Evolutionary conservation across 92 coral and sea anemone species (phyloP), one percentile per base, ranked within the genome.

Genomic region (Umimayanthus kanabou): DNA sequence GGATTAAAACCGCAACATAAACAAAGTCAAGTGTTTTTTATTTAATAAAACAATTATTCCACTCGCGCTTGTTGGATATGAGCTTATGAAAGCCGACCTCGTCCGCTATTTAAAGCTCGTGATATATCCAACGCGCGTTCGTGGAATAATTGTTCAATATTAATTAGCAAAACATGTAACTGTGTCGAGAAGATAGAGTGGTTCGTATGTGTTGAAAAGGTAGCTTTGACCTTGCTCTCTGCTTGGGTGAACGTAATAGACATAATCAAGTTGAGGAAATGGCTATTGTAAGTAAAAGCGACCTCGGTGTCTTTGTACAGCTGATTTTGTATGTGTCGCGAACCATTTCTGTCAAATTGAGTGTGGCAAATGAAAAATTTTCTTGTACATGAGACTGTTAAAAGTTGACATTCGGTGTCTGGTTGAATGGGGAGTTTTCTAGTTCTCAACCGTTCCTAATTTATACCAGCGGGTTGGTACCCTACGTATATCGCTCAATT

Each of bases 311-410:
- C 22, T 75, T 75, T 16, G 47, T 6, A 37, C 45, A 43, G 42
- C 11, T 33, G 23, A 5, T 40, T 75, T 30, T 1, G 9, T 74
- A 50, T 75, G 47, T 75, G 79, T 18, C 53, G 26, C 50, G 18
- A n/a, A 37, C 79, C 79, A 39, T n/a, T 39, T 37, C 20, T 43
- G 45, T 40, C 45, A 75, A 75, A 11, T 75, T n/a, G 79, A 39
- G n/a, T 75, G 79, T 39, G 28, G 20, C 79, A 18, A 75, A n/a
- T 75, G 79, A 75, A 75, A 75, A 75, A 16, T 39, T 20, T 10
- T 18, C 79, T 75, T 61, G 26, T 23, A 61, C 69, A 61, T 5
- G 25, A 22, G 66, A 4, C 8, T 57, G 66, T 57, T 57, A 5
- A 8, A 57, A 57, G 69, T 61, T 61, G 69, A 23, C 25, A 15